Evolutionary conservation across 2,113 vertebrate species (phyloP).

Genomic region (Dendrocopos noguchii): DNA sequence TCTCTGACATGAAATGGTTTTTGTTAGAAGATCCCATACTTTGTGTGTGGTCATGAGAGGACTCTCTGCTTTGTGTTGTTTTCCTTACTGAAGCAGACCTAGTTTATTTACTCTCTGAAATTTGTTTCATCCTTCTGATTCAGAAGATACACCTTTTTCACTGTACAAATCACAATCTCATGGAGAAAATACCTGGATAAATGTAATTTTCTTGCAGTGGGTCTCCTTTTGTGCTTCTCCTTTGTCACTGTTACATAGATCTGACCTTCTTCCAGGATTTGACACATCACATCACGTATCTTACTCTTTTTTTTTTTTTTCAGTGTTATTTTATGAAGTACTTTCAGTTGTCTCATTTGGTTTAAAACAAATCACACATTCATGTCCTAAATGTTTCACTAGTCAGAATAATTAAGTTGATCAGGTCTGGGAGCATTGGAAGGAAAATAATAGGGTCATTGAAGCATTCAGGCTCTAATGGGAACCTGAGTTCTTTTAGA

Average conservation of each 20-base stretch:
- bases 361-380: slow-evolving; percentile 75
- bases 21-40: background rate
- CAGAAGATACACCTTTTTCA: background rate
- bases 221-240: background rate
- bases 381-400: slow-evolving; percentile 76
- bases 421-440: slow-evolving; percentile 74
- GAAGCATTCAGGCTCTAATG: slow-evolving; percentile 76
- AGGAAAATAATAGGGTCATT: slow-evolving; percentile 78
- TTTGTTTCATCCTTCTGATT: slow-evolving; percentile 30
- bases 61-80: background rate
- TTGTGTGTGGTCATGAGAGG: background rate
- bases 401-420: slow-evolving; percentile 82
- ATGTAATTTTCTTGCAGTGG: background rate
- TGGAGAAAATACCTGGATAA: background rate
- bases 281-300: background rate
- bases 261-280: slow-evolving; percentile 42
- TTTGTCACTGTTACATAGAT: background rate
- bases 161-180: background rate
- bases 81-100: background rate
- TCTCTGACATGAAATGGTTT: background rate
- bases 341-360: slow-evolving; percentile 70
- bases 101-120: background rate
- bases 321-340: slow-evolving; percentile 40
- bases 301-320: slow-evolving; percentile 3
- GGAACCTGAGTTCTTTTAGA: slow-evolving; percentile 78